Conservation (phyloP, 2,888 invertebrate genomes). For the Xestia ashworthii region DNA sequence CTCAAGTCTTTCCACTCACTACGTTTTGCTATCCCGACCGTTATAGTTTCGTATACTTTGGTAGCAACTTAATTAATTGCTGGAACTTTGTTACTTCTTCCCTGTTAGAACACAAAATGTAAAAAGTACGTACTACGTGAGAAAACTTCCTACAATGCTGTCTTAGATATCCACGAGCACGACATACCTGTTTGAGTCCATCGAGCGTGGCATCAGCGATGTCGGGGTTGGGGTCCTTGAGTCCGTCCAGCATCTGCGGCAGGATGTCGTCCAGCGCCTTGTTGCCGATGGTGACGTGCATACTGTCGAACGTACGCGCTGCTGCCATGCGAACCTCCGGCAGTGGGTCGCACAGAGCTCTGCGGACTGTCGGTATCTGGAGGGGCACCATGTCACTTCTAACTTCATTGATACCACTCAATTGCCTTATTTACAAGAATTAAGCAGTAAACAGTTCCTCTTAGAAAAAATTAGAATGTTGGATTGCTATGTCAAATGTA, state of each 20-base stretch:
- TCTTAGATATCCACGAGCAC: background rate
- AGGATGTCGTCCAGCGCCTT: conserved; percentile 99
- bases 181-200: conserved; percentile 94
- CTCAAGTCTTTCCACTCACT: too few relatives aligned
- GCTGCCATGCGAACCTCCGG: conserved; percentile 98
- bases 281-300: conserved; percentile 98
- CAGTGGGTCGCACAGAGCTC: conserved; percentile 97
- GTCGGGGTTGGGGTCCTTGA: conserved; percentile 94
- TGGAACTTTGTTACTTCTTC: too few relatives aligned
- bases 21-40: too few relatives aligned
- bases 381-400: background rate
- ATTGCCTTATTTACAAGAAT: background rate
- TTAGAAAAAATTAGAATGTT: background rate
- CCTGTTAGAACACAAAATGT: too few relatives aligned
- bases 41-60: too few relatives aligned
- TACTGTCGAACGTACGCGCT: conserved; percentile 98
- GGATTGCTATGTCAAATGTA: background rate
- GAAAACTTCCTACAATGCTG: background rate
- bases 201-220: conserved; percentile 97
- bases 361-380: conserved; percentile 96
- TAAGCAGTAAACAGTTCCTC: background rate
- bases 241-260: conserved; percentile 95
- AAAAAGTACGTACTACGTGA: background rate
- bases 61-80: too few relatives aligned
- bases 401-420: background rate